Percentiles rank a stretch among this genome's conserved stretches.
Evolutionary conservation across 2,797 vertebrate species (phyloP).

Genomic region (Sebastes trivittatus): DNA sequence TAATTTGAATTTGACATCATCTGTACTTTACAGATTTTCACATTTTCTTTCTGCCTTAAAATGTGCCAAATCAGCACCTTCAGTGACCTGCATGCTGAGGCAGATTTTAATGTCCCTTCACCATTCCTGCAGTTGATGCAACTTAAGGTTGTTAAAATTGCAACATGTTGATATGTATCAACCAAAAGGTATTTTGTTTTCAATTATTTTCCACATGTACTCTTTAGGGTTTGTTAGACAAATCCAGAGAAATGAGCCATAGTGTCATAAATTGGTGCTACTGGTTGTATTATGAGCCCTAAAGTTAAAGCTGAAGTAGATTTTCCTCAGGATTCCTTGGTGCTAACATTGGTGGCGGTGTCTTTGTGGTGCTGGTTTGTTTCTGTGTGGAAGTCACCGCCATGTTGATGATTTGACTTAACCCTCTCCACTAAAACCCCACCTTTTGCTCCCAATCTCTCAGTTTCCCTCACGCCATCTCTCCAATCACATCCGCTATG

Average conservation of each 20-base stretch:
- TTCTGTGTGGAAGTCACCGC: slow-evolving; percentile 33
- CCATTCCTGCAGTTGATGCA: not conserved
- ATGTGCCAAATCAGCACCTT: too few species aligned
- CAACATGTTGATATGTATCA: not conserved
- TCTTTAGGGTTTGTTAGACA: not conserved
- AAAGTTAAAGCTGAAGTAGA: not conserved
- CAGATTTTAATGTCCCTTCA: too few species aligned
- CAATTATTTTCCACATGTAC: not conserved
- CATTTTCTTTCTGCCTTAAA: too few species aligned
- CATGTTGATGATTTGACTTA: slow-evolving; percentile 53
- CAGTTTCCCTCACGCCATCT: slow-evolving; percentile 21
- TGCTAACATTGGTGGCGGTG: slow-evolving; percentile 67
- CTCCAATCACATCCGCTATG: slow-evolving; percentile 50
- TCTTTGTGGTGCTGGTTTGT: slow-evolving; percentile 28
- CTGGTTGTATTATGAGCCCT: not conserved
- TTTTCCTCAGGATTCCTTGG: slow-evolving; percentile 29
- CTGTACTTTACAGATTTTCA: not conserved
- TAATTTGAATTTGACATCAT: not conserved
- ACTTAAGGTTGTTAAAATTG: not conserved
- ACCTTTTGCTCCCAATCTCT: slow-evolving; percentile 12
- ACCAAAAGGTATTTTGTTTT: not conserved
- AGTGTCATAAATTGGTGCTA: not conserved
- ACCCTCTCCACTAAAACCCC: slow-evolving; percentile 17
- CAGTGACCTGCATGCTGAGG: too few species aligned
- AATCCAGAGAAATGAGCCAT: not conserved